Evolutionary conservation across 2,113 vertebrate genomes (phyloP).

Genomic region (Leptosomus discolor): DNA sequence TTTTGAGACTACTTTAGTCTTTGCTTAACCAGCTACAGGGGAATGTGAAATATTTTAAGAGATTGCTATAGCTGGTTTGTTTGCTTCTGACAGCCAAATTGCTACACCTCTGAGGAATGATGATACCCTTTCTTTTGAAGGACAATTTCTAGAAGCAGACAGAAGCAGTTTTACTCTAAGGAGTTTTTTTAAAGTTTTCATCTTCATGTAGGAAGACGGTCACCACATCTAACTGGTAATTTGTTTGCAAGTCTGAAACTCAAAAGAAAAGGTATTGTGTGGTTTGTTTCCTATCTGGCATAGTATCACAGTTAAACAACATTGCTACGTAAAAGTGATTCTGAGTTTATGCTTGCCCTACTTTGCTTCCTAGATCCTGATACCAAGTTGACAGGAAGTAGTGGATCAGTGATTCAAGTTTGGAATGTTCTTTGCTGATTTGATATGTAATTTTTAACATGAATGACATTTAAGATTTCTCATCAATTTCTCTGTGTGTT

Average conservation of each 20-base stretch:
- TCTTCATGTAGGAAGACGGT: background rate
- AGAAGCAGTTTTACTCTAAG: background rate
- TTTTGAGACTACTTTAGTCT: background rate
- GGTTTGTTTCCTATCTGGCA: background rate
- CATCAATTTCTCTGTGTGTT: background rate
- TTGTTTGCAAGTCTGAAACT: background rate
- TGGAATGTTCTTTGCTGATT: background rate
- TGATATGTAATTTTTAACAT: background rate
- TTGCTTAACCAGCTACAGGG: background rate
- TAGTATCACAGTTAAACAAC: background rate
- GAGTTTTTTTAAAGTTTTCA: background rate
- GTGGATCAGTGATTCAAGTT: background rate
- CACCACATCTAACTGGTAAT: background rate
- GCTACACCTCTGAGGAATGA: background rate
- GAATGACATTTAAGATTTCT: background rate
- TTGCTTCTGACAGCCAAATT: background rate
- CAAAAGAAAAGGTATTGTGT: background rate
- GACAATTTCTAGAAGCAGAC: background rate
- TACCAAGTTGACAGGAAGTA: background rate
- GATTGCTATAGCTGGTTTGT: background rate
- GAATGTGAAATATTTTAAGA: conserved; percentile 20
- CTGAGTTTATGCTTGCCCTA: background rate
- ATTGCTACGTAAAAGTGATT: background rate
- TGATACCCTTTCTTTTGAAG: background rate
- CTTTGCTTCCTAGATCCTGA: background rate